phyloP scores from a whole-genome alignment of 2,888 invertebrate species.

The Melanchra persicariae region DNA sequence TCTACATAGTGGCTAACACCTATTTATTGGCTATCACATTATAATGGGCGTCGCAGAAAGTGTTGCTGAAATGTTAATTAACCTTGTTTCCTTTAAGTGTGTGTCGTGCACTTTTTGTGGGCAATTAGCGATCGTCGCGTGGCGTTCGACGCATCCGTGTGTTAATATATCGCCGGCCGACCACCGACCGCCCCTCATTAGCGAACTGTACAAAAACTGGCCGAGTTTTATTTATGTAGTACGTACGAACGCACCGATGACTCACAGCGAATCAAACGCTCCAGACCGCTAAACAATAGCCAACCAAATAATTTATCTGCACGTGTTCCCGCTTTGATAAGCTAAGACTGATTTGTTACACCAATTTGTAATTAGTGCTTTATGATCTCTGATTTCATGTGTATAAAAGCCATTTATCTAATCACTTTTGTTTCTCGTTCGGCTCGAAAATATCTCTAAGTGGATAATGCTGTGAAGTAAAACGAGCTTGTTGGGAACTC shows the following conservation, averaged over 20 bases:
- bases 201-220: slow-evolving; percentile 72
- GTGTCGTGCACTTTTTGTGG: slow-evolving; percentile 50
- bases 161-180: slow-evolving; percentile 77
- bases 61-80: slow-evolving; percentile 56
- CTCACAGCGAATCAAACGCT: slow-evolving; percentile 70
- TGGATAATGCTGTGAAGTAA: slow-evolving; percentile 56
- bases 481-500: slow-evolving; percentile 54
- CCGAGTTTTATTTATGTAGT: slow-evolving; percentile 72
- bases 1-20: slow-evolving; percentile 16
- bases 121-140: slow-evolving; percentile 74
- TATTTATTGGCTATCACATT: slow-evolving; percentile 12
- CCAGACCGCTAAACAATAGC: slow-evolving; percentile 71
- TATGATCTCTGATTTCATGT: slow-evolving; percentile 67
- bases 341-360: slow-evolving; percentile 65
- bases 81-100: slow-evolving; percentile 39
- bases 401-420: slow-evolving; percentile 62
- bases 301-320: slow-evolving; percentile 65
- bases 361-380: slow-evolving; percentile 68
- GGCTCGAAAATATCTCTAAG: slow-evolving; percentile 50
- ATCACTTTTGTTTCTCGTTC: slow-evolving; percentile 64
- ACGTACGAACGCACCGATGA: slow-evolving; percentile 70
- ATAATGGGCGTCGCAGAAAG: slow-evolving; percentile 13
- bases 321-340: slow-evolving; percentile 65
- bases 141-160: slow-evolving; percentile 78
- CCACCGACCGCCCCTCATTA: slow-evolving; percentile 81